Conservation (phyloP, 2,888 invertebrate genomes). For the Tortricodes alternella region DNA sequence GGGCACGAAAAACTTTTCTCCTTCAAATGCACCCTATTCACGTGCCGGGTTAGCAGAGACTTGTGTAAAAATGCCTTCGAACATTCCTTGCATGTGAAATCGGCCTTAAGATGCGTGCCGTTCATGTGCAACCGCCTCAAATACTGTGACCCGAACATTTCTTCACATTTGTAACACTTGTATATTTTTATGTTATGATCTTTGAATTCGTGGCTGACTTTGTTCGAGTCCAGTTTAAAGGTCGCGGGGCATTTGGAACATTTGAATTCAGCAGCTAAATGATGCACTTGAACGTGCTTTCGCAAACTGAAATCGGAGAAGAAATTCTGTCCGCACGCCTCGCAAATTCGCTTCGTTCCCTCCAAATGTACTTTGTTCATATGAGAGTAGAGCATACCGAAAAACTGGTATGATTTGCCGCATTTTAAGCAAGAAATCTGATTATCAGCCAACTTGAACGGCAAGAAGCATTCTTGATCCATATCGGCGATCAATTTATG, state of each 20-base stretch:
- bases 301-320: conserved; percentile 28
- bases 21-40: conserved; percentile 22
- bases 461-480: conserved; percentile 26
- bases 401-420: conserved; percentile 21
- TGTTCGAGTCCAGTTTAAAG: conserved; percentile 18
- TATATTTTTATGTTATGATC: conserved; percentile 23
- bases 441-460: conserved; percentile 27
- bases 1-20: conserved; percentile 19
- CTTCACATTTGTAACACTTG: conserved; percentile 31
- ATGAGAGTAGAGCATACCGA: conserved; percentile 27
- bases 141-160: conserved; percentile 24
- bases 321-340: conserved; percentile 29
- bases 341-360: conserved; percentile 27
- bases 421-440: conserved; percentile 29
- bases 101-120: conserved; percentile 13
- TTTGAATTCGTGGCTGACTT: conserved; percentile 26
- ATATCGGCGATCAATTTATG: conserved; percentile 16
- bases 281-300: conserved; percentile 23
- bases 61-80: conserved; percentile 16
- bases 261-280: conserved; percentile 19
- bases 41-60: conserved; percentile 7
- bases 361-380: conserved; percentile 26
- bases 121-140: conserved; percentile 14
- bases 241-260: neutral
- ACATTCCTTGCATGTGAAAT: conserved; percentile 25